Conservation (phyloP, 1,140 invertebrate genomes). For the Drosophila willistoni region DNA sequence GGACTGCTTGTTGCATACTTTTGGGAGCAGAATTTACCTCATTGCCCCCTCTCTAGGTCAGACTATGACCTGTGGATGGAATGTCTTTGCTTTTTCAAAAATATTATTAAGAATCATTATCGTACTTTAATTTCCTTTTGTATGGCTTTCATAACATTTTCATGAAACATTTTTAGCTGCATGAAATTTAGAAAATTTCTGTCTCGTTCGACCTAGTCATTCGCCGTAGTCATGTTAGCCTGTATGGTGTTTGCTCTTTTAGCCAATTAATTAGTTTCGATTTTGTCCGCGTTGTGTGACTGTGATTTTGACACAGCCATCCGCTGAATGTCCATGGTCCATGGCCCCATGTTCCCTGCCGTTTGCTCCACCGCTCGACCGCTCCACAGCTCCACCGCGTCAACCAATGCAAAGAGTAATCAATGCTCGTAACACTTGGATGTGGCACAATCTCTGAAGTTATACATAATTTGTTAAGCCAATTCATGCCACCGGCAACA, state of each 20-base stretch:
- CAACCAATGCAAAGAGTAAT: slow-evolving; percentile 1
- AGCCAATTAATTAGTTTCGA: slow-evolving; percentile 12
- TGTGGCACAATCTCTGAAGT: slow-evolving; percentile 32
- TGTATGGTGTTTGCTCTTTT: neutral
- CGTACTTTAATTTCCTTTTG: neutral
- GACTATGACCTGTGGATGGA: no score
- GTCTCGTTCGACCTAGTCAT: slow-evolving; percentile 4
- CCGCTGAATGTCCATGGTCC: neutral
- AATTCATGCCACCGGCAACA: slow-evolving; percentile 60
- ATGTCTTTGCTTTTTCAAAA: no score
- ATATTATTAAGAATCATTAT: no score
- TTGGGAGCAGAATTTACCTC: no score
- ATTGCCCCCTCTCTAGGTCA: no score
- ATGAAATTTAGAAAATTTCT: no score
- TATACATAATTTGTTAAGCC: slow-evolving; percentile 59
- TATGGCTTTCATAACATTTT: neutral
- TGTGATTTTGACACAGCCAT: slow-evolving; percentile 2
- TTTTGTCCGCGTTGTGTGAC: slow-evolving; percentile 3
- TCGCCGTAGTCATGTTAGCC: neutral
- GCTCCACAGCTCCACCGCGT: neutral
- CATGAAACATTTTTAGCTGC: no score
- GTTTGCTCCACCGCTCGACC: neutral
- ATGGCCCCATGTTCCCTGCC: neutral
- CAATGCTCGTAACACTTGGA: slow-evolving; percentile 27
- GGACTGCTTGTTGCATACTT: no score